Percentiles rank a stretch among this genome's conserved stretches.
phyloP scores from a whole-genome alignment of 2,888 invertebrate species.

The Leucophenga montana region DNA sequence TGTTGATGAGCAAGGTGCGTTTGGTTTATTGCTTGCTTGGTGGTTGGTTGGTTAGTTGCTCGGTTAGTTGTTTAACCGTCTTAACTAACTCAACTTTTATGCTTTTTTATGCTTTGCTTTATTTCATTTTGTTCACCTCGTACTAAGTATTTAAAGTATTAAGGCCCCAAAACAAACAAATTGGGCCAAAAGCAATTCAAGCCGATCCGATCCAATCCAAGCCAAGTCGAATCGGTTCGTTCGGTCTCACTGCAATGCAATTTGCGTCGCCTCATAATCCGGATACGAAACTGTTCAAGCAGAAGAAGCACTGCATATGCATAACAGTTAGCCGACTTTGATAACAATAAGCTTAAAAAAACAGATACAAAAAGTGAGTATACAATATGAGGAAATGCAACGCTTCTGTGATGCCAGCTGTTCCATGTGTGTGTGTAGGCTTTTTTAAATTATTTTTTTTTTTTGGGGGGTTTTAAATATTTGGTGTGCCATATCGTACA shows the following conservation, averaged over 20 bases:
- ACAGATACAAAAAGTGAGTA: background rate
- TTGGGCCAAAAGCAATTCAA: conserved; percentile 36
- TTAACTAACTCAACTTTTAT: no score
- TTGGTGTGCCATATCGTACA: no score
- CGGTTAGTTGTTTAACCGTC: background rate
- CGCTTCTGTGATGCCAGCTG: background rate
- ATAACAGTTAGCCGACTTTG: background rate
- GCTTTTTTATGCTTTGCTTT: no score
- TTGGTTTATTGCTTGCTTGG: no score
- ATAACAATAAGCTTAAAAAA: background rate
- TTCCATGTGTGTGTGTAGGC: no score
- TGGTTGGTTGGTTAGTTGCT: background rate
- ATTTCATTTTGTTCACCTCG: no score
- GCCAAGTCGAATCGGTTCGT: conserved; percentile 38
- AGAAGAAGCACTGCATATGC: conserved; percentile 3
- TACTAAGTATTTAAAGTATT: no score
- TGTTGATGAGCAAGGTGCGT: background rate
- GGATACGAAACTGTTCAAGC: conserved; percentile 10
- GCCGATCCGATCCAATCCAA: conserved; percentile 9
- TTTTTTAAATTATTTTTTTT: background rate
- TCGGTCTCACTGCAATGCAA: conserved; percentile 47
- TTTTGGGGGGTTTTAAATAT: background rate
- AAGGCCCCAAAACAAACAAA: background rate
- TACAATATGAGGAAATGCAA: background rate
- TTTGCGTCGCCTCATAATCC: conserved; percentile 31